Base-by-base conservation (phyloP, 2,888 invertebrate species). In the Desoria tigrina region DNA sequence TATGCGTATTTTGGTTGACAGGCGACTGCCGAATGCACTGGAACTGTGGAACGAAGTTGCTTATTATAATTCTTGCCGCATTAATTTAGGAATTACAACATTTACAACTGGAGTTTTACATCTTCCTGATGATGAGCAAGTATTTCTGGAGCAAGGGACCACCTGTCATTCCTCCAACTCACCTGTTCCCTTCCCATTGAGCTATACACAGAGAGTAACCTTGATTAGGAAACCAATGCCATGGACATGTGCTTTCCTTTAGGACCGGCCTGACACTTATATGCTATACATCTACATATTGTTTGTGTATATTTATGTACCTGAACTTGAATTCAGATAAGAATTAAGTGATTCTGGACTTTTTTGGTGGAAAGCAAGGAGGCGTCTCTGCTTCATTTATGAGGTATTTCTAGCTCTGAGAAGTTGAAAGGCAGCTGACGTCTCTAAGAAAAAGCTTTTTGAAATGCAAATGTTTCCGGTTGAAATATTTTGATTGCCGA, bases 401-500 rank as follows among this genome's bases (percentile, higher is more conserved):
- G 4, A 32, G 32, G 32, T 32, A 32, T 32, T 32, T 32, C 6
- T 32, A 11, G 32, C n/a, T n/a, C n/a, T n/a, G n/a, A n/a, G n/a
- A n/a, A n/a, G 32, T 32, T 32, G 32, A 32, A 32, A 32, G 45
- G 45, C 45, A 45, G 45, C 45, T 45, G 45, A 18, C 45, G 45
- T 21, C 6, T 6, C 4, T 9, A 18, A 45, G 4, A 45, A 18
- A 18, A 18, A n/a, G 45, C 32, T 45, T 45, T 45, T 45, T 18
- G 24, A 57, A 42, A 57, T 57, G 56, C 56, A 57, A 57, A 57
- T 57, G 56, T 57, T 57, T 57, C 56, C 56, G 56, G 42, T 57
- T 57, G 56, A 57, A 57, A 55, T 37, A 57, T 57, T 57, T 57
- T 57, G 56, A 57, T 57, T 57, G 42, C 42, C 21, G 37, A 23